Percentiles rank a stretch among this genome's conserved stretches.
Conservation (phyloP, 35 echinoderm and acorn worm species). For the Lytechinus variegatus region DNA sequence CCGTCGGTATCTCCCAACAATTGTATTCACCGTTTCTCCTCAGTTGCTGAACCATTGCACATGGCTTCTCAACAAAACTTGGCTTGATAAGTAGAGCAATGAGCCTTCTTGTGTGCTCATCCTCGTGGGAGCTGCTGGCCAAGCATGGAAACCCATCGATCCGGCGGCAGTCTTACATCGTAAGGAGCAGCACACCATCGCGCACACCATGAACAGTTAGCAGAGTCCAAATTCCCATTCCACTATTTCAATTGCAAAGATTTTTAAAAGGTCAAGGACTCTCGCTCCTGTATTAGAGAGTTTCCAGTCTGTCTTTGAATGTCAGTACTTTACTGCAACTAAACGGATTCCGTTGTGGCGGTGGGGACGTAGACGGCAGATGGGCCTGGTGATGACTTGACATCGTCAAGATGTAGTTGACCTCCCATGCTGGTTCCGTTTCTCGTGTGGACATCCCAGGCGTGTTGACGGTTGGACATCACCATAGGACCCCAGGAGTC, state of each 20-base stretch:
- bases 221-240: neutral
- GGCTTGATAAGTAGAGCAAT: neutral
- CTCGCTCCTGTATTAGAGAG: neutral
- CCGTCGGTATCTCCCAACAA: neutral
- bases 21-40: neutral
- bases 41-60: neutral
- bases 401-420: conserved; percentile 38
- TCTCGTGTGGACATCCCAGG: conserved; percentile 73
- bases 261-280: neutral
- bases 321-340: neutral
- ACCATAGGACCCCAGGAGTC: conserved; percentile 77
- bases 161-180: neutral
- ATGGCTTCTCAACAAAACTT: neutral
- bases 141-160: neutral
- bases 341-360: neutral
- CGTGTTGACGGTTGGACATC: conserved; percentile 65
- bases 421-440: conserved; percentile 92
- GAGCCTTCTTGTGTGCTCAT: neutral
- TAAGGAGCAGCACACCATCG: neutral
- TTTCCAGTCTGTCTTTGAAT: neutral
- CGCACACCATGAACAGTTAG: neutral
- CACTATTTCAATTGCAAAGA: neutral
- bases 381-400: conserved; percentile 1
- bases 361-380: conserved; percentile 32
- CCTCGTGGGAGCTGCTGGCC: neutral